A percentile compares a stretch with the other conserved stretches of the same genome.
Evolutionary conservation across 2,888 invertebrate species (phyloP).

Genomic region (Spisula subtruncata): DNA sequence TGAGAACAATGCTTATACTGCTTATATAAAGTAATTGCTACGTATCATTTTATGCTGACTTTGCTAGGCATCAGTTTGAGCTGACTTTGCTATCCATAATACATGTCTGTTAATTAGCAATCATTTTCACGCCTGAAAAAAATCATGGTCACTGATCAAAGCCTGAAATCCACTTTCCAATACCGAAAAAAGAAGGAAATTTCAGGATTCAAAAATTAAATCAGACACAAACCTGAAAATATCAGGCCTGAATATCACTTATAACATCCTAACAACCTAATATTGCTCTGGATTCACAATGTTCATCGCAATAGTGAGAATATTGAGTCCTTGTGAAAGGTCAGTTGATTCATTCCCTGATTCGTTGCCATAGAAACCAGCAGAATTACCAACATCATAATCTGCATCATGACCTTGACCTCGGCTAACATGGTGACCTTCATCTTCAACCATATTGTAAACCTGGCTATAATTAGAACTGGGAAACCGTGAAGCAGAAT

Average conservation of each 20-base stretch:
- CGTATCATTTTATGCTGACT: neutral
- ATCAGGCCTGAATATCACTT: too few relatives aligned
- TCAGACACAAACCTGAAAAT: too few relatives aligned
- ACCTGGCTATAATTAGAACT: neutral
- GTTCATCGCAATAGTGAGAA: conserved; percentile 58
- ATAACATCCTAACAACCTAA: neutral
- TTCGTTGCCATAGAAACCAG: conserved; percentile 52
- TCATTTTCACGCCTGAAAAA: too few relatives aligned
- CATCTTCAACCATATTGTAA: neutral
- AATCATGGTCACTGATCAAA: too few relatives aligned
- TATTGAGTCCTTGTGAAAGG: conserved; percentile 56
- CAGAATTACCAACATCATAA: neutral
- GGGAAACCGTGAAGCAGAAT: neutral
- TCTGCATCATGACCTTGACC: neutral
- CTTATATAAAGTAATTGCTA: too few relatives aligned
- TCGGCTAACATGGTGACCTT: neutral
- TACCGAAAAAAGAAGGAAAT: too few relatives aligned
- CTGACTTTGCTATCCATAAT: too few relatives aligned
- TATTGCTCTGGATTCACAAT: conserved; percentile 50
- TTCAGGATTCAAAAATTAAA: too few relatives aligned
- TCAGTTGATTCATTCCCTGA: conserved; percentile 22
- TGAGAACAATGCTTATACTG: neutral
- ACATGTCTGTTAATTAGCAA: too few relatives aligned
- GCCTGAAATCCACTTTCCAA: too few relatives aligned
- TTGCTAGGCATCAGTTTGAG: too few relatives aligned